Evolutionary conservation across 2,113 vertebrate genomes (phyloP).

Genomic region (Tonatia bakeri): DNA sequence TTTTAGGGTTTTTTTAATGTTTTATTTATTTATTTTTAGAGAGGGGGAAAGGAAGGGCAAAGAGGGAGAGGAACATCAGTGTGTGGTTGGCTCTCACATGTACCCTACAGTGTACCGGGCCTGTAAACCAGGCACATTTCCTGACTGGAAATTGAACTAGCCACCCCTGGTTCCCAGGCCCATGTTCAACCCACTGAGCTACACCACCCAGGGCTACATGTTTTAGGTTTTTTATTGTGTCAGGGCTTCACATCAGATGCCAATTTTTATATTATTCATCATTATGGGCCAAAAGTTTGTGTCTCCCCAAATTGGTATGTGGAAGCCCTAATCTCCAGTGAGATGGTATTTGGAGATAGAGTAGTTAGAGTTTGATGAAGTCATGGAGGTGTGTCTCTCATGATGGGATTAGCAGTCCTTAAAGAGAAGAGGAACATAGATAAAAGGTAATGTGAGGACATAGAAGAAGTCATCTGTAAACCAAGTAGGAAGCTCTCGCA

Average conservation of each 20-base stretch:
- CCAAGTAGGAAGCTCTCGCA: background rate
- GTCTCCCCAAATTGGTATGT: background rate
- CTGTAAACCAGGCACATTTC: too few relatives aligned
- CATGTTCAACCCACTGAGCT: too few relatives aligned
- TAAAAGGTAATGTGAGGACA: background rate
- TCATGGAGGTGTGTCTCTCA: background rate
- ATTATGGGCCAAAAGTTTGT: background rate
- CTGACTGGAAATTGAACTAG: too few relatives aligned
- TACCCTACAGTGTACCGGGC: too few relatives aligned
- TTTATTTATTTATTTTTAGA: too few relatives aligned
- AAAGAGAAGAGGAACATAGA: background rate
- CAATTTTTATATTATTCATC: background rate
- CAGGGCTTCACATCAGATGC: background rate
- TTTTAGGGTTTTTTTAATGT: background rate
- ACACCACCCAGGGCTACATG: background rate
- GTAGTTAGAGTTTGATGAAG: background rate
- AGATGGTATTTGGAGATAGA: background rate
- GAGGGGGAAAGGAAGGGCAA: too few relatives aligned
- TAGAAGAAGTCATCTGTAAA: background rate
- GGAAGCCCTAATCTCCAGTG: too few relatives aligned
- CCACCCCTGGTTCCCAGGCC: too few relatives aligned
- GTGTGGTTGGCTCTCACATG: too few relatives aligned
- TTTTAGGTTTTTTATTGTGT: background rate
- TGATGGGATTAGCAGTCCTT: background rate
- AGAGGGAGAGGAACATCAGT: too few relatives aligned